Evolutionary conservation across 2,888 invertebrate species (phyloP), one percentile per base, ranked within the genome.

Genomic region (Peribatodes rhomboidaria): DNA sequence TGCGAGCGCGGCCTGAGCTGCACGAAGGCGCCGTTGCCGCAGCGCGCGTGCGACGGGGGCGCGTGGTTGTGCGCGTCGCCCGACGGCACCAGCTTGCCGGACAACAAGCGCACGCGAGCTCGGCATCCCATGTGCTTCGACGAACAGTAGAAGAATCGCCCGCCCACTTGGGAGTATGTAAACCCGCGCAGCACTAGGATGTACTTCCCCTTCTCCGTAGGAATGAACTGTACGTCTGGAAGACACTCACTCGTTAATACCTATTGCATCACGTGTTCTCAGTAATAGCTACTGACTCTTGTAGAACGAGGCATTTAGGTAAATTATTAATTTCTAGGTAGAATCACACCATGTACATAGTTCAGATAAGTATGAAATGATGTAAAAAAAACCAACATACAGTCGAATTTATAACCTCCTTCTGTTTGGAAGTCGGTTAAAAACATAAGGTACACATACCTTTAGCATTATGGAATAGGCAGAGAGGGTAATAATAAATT

Each of bases 141-240:
- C 1, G 92, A 92, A 65, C 93, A 93, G 81, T 93, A 93, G 81
- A 92, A 93, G 76, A 92, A 92, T 65, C 93, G 78, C n/a, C 91
- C 92, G 1, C 93, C 92, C 13, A 93, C 92, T 81, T 93, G 93
- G 3, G 93, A 93, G 76, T 92, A 93, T 16, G 93, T 93, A 74
- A 84, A 93, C 49, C 93, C 93, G 41, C 86, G 85, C 69, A 93
- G 84, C 75, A 93, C 92, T 76, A 93, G 77, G 66, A 93, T 92
- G 73, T 91, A 89, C 70, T 92, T 92, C 14, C 93, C 93, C 68
- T 91, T 92, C 76, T 92, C 92, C 78, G 93, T 93, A n/a, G 92
- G 93, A 66, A 93, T 92, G 73, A 93, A 93, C 84, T 91, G 92
- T 65, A 92, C 86, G 80, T 90, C 92, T 92, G 91, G 64, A 92